A percentile compares a stretch with the other conserved stretches of the same genome.
Evolutionary conservation across 2,113 vertebrate genomes (phyloP).

Genomic region (Hirundichthys speculiger): DNA sequence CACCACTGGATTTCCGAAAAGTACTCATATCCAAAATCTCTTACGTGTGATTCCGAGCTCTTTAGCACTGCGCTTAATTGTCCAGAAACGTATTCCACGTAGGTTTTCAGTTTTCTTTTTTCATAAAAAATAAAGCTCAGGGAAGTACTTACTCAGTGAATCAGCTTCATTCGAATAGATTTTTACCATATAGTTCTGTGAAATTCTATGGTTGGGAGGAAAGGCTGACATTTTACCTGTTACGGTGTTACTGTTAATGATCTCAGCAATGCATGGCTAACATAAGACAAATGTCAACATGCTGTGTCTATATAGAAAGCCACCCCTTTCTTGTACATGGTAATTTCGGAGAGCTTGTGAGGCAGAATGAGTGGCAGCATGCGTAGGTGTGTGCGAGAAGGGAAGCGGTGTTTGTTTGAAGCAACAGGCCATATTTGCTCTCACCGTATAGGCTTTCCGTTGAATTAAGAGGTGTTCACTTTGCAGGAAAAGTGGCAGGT

Average conservation of each 20-base stretch:
- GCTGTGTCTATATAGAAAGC: conserved; percentile 32
- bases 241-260: conserved; percentile 28
- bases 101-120: background rate
- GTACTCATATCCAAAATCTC: conserved; percentile 20
- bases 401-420: conserved; percentile 27
- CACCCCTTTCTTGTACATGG: conserved; percentile 45
- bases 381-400: conserved; percentile 46
- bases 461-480: conserved; percentile 15
- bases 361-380: conserved; percentile 26
- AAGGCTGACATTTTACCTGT: conserved; percentile 44
- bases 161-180: background rate
- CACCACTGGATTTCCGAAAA: conserved; percentile 56
- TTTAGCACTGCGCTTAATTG: background rate
- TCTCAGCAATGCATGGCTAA: conserved; percentile 38
- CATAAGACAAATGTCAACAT: conserved; percentile 46
- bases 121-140: background rate
- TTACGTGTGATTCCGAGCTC: background rate
- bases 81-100: conserved; percentile 30
- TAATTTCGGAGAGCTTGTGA: conserved; percentile 46
- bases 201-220: conserved; percentile 20
- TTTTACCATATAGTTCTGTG: background rate
- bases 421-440: background rate
- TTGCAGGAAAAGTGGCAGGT: conserved; percentile 24
- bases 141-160: background rate
- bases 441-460: conserved; percentile 8